phyloP scores from a whole-genome alignment of 2,888 invertebrate genomes.

The Leptogaster cylindrica region DNA sequence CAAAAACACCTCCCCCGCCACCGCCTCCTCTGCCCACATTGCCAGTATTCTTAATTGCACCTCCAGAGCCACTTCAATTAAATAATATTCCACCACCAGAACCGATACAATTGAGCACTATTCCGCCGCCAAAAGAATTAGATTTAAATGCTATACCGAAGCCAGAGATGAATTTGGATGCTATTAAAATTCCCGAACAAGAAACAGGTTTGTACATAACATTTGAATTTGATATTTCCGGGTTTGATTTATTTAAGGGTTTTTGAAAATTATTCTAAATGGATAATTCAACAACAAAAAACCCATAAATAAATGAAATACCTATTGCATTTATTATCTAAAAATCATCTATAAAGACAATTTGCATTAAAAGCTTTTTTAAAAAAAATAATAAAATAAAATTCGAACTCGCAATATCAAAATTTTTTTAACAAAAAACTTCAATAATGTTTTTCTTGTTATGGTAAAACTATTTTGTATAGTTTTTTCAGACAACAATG shows the following conservation, averaged over 20 bases:
- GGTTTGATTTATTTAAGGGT: neutral
- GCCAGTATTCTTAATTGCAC: constrained; percentile 48
- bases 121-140: constrained; percentile 68
- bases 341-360: constrained; percentile 28
- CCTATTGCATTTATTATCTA: neutral
- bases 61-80: constrained; percentile 38
- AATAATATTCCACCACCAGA: constrained; percentile 64
- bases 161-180: constrained; percentile 67
- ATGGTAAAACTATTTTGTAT: constrained; percentile 58
- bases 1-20: constrained; percentile 50
- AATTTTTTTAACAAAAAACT: too few relatives aligned
- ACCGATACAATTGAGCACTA: constrained; percentile 68
- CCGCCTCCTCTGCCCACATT: constrained; percentile 54
- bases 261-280: too few relatives aligned
- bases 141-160: constrained; percentile 69
- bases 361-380: constrained; percentile 7
- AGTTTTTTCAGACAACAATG: constrained; percentile 62
- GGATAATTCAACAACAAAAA: neutral
- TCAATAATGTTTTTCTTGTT: constrained; percentile 32
- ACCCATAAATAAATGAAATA: neutral
- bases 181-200: constrained; percentile 64
- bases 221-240: too few relatives aligned
- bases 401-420: too few relatives aligned
- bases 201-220: constrained; percentile 42
- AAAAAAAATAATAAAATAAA: too few relatives aligned